Evolutionary conservation across 2,888 invertebrate genomes (phyloP).

Genomic region (Tricholauxania praeusta): DNA sequence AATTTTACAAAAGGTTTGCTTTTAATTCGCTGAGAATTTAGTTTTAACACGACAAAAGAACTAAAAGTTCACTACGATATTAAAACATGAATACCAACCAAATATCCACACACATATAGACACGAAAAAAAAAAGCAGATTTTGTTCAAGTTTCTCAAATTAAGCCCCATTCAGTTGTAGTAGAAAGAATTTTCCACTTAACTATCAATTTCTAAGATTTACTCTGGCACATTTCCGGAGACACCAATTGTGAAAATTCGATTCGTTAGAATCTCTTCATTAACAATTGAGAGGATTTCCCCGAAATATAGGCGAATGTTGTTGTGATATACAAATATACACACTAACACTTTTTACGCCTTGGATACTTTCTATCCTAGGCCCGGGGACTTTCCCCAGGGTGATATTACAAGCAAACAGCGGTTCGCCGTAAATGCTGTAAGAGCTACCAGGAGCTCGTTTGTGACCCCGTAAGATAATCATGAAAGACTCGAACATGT

Average conservation of each 20-base stretch:
- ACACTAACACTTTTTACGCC: constrained; percentile 58
- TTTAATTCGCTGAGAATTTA: too few species aligned
- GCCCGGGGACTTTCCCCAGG: constrained; percentile 69
- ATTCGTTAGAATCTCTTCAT: constrained; percentile 54
- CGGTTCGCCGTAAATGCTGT: neutral
- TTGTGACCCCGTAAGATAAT: constrained; percentile 67
- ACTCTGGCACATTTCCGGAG: constrained; percentile 66
- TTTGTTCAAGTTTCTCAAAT: constrained; percentile 56
- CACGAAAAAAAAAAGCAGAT: too few species aligned
- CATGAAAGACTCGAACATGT: constrained; percentile 61
- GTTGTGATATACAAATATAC: constrained; percentile 4
- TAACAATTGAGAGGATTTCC: constrained; percentile 60
- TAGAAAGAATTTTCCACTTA: constrained; percentile 21
- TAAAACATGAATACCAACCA: too few species aligned
- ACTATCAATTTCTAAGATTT: constrained; percentile 61
- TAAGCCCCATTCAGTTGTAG: constrained; percentile 64
- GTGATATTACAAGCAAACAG: constrained; percentile 43
- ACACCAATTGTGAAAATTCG: constrained; percentile 62
- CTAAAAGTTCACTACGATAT: too few species aligned
- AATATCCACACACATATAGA: too few species aligned
- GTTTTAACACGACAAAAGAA: too few species aligned
- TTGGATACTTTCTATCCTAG: constrained; percentile 67
- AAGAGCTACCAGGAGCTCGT: constrained; percentile 67
- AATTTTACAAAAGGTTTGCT: too few species aligned
- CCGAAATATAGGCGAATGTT: constrained; percentile 62